Conservation (phyloP, 2,113 vertebrate species). For the Lagenorhynchus albirostris region DNA sequence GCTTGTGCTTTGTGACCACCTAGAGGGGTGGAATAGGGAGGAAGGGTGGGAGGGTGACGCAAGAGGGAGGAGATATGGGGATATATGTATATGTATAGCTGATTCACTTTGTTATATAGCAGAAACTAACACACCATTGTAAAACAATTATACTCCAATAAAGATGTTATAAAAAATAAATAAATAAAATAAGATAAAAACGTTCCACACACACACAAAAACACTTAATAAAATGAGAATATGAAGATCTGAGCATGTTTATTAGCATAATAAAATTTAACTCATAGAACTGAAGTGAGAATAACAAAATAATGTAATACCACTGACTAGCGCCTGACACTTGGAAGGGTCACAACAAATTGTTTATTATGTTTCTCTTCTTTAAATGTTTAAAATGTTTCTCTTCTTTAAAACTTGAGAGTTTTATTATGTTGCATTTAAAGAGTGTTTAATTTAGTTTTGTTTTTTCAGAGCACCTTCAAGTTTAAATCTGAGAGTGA, state of each 20-base stretch:
- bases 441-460: slow-evolving; percentile 25
- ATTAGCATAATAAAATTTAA: background rate
- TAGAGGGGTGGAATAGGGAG: too few species aligned
- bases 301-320: background rate
- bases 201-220: too few species aligned
- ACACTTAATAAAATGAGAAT: background rate
- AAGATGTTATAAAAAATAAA: too few species aligned
- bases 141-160: too few species aligned
- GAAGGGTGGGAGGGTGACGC: too few species aligned
- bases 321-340: background rate
- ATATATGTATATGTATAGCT: too few species aligned
- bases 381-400: background rate
- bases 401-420: background rate
- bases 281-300: background rate
- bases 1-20: too few species aligned
- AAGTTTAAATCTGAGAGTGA: slow-evolving; percentile 99
- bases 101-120: too few species aligned
- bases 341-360: background rate
- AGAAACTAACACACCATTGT: too few species aligned
- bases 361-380: background rate
- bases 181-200: too few species aligned
- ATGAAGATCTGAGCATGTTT: background rate
- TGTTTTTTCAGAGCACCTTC: slow-evolving; percentile 93
- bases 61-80: too few species aligned
- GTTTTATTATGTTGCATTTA: background rate